phyloP scores from a whole-genome alignment of 2,888 invertebrate genomes.

The Acrobeloides nanus region DNA sequence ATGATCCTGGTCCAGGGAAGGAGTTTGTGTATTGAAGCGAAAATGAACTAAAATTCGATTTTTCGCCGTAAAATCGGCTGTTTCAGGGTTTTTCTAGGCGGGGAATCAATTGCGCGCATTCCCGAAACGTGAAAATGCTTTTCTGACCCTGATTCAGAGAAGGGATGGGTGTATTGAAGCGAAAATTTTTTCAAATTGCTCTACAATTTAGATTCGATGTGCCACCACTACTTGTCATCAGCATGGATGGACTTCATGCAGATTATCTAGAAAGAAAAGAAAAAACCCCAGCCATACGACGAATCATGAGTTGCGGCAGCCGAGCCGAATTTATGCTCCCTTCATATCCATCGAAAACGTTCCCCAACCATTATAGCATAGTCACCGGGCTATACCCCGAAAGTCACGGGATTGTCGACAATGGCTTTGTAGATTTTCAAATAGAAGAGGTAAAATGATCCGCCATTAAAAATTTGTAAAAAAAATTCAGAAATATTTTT shows the following conservation, averaged over 20 bases:
- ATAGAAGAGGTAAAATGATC: constrained; percentile 8
- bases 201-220: constrained; percentile 20
- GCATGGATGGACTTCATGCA: constrained; percentile 43
- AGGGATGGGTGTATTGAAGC: no score
- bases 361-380: constrained; percentile 53
- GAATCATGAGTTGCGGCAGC: constrained; percentile 5
- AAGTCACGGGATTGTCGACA: constrained; percentile 41
- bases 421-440: constrained; percentile 17
- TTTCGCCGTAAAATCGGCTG: no score
- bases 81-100: no score
- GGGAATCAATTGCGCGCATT: no score
- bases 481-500: constrained; percentile 24
- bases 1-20: no score
- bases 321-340: constrained; percentile 12
- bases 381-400: constrained; percentile 49
- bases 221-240: constrained; percentile 33
- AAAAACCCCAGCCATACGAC: constrained; percentile 24
- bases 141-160: no score
- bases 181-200: no score
- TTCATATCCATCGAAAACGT: constrained; percentile 49
- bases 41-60: no score
- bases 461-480: background rate
- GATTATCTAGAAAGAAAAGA: constrained; percentile 35
- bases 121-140: no score
- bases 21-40: no score